Evolutionary conservation across 2,113 vertebrate genomes (phyloP), one percentile per base, ranked within the genome.

Genomic region (Nibea coibor): DNA sequence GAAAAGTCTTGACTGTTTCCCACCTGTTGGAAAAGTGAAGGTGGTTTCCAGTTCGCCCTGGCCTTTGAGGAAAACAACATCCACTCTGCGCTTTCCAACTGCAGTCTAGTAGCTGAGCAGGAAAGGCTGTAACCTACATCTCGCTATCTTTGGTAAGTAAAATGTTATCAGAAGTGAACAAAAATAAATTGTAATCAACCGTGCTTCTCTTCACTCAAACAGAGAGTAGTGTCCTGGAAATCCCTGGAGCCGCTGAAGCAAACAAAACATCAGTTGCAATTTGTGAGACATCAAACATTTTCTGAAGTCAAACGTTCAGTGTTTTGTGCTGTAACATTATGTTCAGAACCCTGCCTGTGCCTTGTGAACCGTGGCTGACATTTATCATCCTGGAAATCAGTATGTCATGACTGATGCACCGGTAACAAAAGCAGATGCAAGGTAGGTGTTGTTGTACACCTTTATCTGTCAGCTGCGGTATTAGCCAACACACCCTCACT

Each of bases 401-500:
- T 15, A 19, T 59, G 82, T 75, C 69, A 56, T 16, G 75, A 75
- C 0, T 84, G 80, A 89, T 72, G 69, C 47, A 69, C 54, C 9
- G 14, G 68, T 24, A 82, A 86, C 87, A 63, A 79, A 86, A 83
- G 47, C 72, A 82, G 68, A 84, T 78, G 59, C 62, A 76, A 22
- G 39, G 59, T 58, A 59, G 63, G 72, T 79, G 72, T 53, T 72
- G 48, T 57, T 83, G 82, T 64, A 63, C 80, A 84, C 74, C 82
- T 85, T 84, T 68, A 86, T 89, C 83, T 81, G 83, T 85, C 89
- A 84, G 61, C 58, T 22, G 68, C 19, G 48, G 54, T 71, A 78
- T 88, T 63, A 81, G 63, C 75, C 73, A 64, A 75, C 75, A 62
- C 70, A 53, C 31, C 47, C 54, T 51, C 56, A 14, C 53, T 54